Evolutionary conservation across 2,797 vertebrate species (phyloP), one percentile per base, ranked within the genome.

Genomic region (Hippoglossus hippoglossus): DNA sequence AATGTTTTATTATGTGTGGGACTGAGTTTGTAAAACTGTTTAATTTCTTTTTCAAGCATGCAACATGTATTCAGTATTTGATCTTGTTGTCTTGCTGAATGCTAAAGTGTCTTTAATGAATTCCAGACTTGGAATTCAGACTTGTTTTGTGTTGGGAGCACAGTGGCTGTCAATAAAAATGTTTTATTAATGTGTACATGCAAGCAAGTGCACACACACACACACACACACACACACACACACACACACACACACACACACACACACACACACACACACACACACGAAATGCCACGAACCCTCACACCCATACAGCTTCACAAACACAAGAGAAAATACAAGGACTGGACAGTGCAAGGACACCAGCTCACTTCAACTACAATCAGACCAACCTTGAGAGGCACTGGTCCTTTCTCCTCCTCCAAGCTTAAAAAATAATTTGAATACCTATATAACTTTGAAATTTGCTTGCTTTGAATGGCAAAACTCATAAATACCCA

Each of bases 291-390:
- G 18, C 50, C 70, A 61, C 5, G 15, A 64, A 73, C 62, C 25
- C 10, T 7, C 63, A 64, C 77, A 62, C 62, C 75, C 44, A 68
- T 41, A 72, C 67, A 73, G 72, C 77, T 80, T 84, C 58, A 80
- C 78, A 89, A 85, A 90, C 81, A 87, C 80, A 83, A 83, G 73
- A 90, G 70, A 82, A 69, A 86, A 87, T 79, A 85, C 88, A 85
- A 86, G 84, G 82, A 87, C 83, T 92, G 90, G 90, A 87, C 87
- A 85, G 80, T 81, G 78, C 92, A 94, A 94, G 93, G 92, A 92
- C 92, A 86, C 71, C 70, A 75, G 85, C 71, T 75, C 80, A 86
- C 91, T 93, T 89, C 87, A 83, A 67, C 84, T 74, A 91, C 87
- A 92, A 93, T 91, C 74, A 71, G 75, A 73, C 72, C 77, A 87